Conservation (phyloP, 2,797 vertebrate species). For the Sciurus vulgaris region DNA sequence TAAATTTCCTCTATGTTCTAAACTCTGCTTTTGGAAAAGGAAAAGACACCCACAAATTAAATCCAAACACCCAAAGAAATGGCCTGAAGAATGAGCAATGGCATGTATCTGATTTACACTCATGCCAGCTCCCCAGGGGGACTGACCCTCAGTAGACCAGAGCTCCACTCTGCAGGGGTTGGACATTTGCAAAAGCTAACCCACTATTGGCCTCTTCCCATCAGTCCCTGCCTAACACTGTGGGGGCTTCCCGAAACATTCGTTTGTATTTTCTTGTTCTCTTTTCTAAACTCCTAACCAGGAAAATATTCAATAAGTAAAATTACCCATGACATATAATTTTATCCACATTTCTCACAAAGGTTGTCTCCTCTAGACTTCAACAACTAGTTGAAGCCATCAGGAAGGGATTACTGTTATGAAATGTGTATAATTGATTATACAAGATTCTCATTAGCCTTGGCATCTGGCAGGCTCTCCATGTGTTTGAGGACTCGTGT, state of each 20-base stretch:
- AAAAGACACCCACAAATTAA: slow-evolving; percentile 73
- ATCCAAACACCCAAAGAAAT: slow-evolving; percentile 61
- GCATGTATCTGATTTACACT: slow-evolving; percentile 65
- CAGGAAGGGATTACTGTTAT: slow-evolving; percentile 75
- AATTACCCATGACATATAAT: slow-evolving; percentile 71
- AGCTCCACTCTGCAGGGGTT: background rate
- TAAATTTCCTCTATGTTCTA: slow-evolving; percentile 17
- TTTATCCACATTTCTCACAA: slow-evolving; percentile 78
- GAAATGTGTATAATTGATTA: slow-evolving; percentile 75
- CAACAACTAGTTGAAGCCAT: slow-evolving; percentile 53
- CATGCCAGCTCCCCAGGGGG: background rate
- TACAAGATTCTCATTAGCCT: slow-evolving; percentile 67
- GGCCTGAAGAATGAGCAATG: slow-evolving; percentile 35
- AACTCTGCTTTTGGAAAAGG: slow-evolving; percentile 69
- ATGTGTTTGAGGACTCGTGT: slow-evolving; percentile 37
- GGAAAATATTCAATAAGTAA: slow-evolving; percentile 78
- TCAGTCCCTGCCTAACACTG: slow-evolving; percentile 46
- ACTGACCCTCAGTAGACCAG: background rate
- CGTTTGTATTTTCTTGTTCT: slow-evolving; percentile 59
- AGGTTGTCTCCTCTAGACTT: slow-evolving; percentile 73
- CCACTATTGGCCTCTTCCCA: slow-evolving; percentile 59
- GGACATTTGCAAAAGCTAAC: slow-evolving; percentile 46
- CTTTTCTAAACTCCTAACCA: slow-evolving; percentile 57
- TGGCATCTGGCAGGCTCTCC: slow-evolving; percentile 64
- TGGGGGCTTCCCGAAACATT: slow-evolving; percentile 66